Conservation (phyloP, 2,888 invertebrate species). For the Leptinotarsa peninsularis region DNA sequence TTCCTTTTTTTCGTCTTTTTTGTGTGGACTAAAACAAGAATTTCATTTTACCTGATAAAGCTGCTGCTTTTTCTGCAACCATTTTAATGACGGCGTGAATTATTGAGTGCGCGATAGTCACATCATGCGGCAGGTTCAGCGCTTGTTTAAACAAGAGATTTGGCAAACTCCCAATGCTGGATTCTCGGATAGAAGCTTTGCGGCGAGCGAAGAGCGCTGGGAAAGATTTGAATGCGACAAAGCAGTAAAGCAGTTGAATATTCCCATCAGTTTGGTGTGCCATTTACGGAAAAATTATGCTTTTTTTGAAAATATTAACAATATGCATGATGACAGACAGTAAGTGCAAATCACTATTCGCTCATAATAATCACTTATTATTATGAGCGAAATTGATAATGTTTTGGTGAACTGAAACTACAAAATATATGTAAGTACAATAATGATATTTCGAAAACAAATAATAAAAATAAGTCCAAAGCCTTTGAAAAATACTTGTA, state of each 20-base stretch:
- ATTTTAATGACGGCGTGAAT: not conserved
- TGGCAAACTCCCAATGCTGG: not conserved
- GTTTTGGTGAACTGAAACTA: too few relatives aligned
- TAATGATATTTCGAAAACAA: too few relatives aligned
- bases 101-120: not conserved
- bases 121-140: conserved; percentile 6
- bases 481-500: too few relatives aligned
- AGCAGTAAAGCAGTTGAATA: not conserved
- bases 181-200: not conserved
- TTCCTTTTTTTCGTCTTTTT: too few relatives aligned
- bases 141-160: conserved; percentile 2
- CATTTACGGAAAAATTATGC: too few relatives aligned
- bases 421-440: too few relatives aligned
- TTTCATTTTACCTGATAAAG: not conserved
- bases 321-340: too few relatives aligned
- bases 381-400: too few relatives aligned
- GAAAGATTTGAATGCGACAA: not conserved
- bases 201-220: not conserved
- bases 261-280: not conserved
- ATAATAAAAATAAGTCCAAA: too few relatives aligned
- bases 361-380: too few relatives aligned
- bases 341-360: too few relatives aligned
- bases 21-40: not conserved
- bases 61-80: not conserved
- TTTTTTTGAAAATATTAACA: too few relatives aligned